Base-by-base conservation (phyloP, 2,797 vertebrate species). In the Danionella dracula region DNA sequence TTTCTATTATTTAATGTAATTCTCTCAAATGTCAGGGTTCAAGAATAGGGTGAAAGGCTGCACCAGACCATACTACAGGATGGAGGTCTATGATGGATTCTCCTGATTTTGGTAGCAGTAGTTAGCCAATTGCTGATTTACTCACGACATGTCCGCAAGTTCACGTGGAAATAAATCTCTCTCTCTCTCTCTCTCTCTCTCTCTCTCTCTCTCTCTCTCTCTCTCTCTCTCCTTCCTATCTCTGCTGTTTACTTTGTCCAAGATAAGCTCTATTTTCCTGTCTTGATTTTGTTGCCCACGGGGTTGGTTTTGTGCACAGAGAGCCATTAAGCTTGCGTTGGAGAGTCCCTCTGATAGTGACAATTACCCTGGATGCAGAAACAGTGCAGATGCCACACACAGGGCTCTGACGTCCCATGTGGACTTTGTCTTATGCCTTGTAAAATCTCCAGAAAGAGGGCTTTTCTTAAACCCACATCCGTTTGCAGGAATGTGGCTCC, bases 331-430 rank as follows among this genome's bases (percentile, higher is more conserved):
- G 59, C 21, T 59, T 29, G 31, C 1, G 49, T 42, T 31, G 46
- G 46, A 64, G 59, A 64, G 60, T 42, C 45, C 13, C 58, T 72
- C 42, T 48, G 58, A 72, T 63, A 68, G 71, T 68, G 65, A 62
- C 50, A 54, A 71, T 60, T 66, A 66, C 63, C 41, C 62, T 63
- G 55, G 41, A 58, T 53, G 48, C 40, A 23, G 50, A 60, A 72
- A 55, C 63, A 56, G 40, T 38, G 51, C 12, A 27, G 21, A 59
- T 35, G 55, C 68, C 68, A 58, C 68, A 65, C 68, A 64, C 60
- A 20, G 59, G 42, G 51, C 11, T 55, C 23, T 58, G 35, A 32
- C 54, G 32, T 65, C 54, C 17, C 50, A 44, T 45, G 62, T 45
- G 38, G 62, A 65, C 62, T 64, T 64, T 44, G 49, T 65, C 62